Base-by-base conservation (phyloP, 2,888 invertebrate genomes). In the Colletes collaris region DNA sequence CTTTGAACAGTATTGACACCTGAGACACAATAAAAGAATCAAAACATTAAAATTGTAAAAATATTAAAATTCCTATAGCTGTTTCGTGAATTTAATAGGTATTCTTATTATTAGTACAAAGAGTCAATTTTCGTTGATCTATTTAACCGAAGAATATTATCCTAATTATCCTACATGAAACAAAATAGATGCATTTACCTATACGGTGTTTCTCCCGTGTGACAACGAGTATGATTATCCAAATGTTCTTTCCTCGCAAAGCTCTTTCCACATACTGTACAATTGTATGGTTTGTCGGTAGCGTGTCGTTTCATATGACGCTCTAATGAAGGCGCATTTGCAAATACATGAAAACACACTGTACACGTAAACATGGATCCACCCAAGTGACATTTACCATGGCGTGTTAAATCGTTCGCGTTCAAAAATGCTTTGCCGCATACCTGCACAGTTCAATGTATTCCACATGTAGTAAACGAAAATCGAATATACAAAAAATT, bases 181-280 rank as follows among this genome's bases (percentile, higher is more conserved):
- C 27, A 27, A 55, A 37, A 71, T 44, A 7, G n/a, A 4, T 46
- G 40, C 40, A 72, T 44, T 52, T 82, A 95, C 95, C 95, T 94
- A 93, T 97, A 97, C 1, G 97, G 97, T 40, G 97, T 97, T 93
- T 97, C 97, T 66, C 97, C 97, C 65, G 97, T 97, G 92, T 96
- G 97, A 93, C 97, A 96, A 79, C 97, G 94, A 3, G 96, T 96
- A 89, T 97, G 97, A 93, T 97, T 97, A 93, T 97, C 97, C 83
- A 97, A 94, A 92, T 97, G 97, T 91, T 97, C 97, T 92, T 97
- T 97, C 72, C 97, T 95, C 11, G 97, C 97, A 93, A 97, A 97
- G 40, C 96, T 96, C 93, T 97, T 97, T 85, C 97, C 97, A 93
- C 97, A 97, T 89, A 96, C 96, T 27, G 96, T 96, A 93, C 97